Evolutionary conservation across 2,113 vertebrate species (phyloP), one percentile per base, ranked within the genome.

Genomic region (Paramormyrops kingsleyae): DNA sequence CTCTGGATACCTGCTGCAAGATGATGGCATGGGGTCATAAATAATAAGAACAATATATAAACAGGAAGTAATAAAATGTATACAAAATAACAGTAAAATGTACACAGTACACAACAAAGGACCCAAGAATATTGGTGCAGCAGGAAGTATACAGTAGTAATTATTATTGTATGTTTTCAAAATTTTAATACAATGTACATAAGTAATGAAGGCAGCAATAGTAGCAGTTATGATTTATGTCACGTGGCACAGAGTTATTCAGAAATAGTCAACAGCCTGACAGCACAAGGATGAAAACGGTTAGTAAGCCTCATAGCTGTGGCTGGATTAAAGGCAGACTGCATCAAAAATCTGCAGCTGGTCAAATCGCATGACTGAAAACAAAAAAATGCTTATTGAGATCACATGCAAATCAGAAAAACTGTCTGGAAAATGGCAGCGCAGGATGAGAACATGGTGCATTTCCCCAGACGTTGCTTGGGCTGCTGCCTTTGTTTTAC

Each of bases 401-500:
- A 17, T 35, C 31, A 77, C 13, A 31, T 5, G 31, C 31, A 77
- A 31, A 77, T 13, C n/a, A 77, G 70, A 31, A 9, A 70, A 70
- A 19, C 31, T 42, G 35, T 42, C 6, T 6, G 74, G 31, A 42
- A 42, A 39, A 42, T 4, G 9, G 70, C 13, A 19, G 13, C 10
- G 10, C n/a, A 12, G 62, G n/a, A 27, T 77, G 70, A 42, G 35
- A 42, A 19, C 27, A 35, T 2, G 13, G 13, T 35, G 31, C 31
- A 19, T 77, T 7, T 19, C 13, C 4, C 35, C 74, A 80, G 74
- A 0, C 2, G 10, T 1, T 4, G n/a, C n/a, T 4, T 10, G 62
- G 62, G 62, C 62, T 27, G 17, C 35, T 5, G 7, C 7, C 3
- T 56, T 8, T 19, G 9, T 47, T 39, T 5, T 39, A 95, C 96